phyloP scores from a whole-genome alignment of 2,113 vertebrate genomes.

The Corythoichthys intestinalis region DNA sequence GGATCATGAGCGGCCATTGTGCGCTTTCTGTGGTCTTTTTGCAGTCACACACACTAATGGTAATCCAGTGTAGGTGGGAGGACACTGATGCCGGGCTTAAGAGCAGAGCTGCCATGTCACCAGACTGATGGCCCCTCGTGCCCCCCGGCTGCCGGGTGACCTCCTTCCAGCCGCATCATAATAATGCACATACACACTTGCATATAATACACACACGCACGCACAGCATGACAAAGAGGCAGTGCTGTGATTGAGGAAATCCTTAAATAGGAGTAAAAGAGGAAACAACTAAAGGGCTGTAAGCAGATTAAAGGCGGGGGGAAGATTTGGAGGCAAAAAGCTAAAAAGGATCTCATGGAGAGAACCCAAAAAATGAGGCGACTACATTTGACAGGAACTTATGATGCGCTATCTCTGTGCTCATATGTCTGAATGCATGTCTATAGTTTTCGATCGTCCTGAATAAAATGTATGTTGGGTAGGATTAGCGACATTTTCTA shows the following conservation, averaged over 20 bases:
- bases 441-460: neutral
- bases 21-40: slow-evolving; percentile 44
- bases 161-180: slow-evolving; percentile 51
- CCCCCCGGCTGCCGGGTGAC: slow-evolving; percentile 59
- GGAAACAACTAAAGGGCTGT: slow-evolving; percentile 18
- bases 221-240: slow-evolving; percentile 18
- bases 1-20: slow-evolving; percentile 54
- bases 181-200: slow-evolving; percentile 8
- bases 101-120: slow-evolving; percentile 65
- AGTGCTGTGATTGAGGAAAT: slow-evolving; percentile 33
- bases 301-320: slow-evolving; percentile 14
- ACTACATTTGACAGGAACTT: neutral
- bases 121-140: slow-evolving; percentile 47
- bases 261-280: slow-evolving; percentile 15
- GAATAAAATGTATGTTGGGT: neutral
- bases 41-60: slow-evolving; percentile 20
- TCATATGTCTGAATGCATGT: neutral
- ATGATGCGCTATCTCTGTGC: neutral
- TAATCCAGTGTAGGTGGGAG: slow-evolving; percentile 67
- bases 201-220: neutral
- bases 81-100: slow-evolving; percentile 45
- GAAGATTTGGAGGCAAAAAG: slow-evolving; percentile 3
- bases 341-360: neutral
- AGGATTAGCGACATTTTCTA: neutral
- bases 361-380: neutral